These are phyloP conservation scores for Ceramica pisi DNA, from an alignment of 2,888 invertebrate species.

Conservation along the genomic window DNA sequence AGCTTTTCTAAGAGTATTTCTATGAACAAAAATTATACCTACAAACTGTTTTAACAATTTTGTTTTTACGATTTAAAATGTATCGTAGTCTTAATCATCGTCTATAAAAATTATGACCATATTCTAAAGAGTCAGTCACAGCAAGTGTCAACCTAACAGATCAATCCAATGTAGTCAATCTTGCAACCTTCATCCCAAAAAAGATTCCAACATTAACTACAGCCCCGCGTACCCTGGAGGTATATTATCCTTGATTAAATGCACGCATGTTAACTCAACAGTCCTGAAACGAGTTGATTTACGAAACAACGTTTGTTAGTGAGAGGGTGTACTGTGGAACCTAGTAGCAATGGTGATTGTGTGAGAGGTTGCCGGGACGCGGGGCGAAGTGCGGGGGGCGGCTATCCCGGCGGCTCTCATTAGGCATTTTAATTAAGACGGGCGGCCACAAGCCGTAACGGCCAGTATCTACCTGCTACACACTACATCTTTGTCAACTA, in stretches of 20 bases:
- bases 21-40: neutral
- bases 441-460: conserved; percentile 58
- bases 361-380: conserved; percentile 37
- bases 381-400: conserved; percentile 25
- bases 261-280: conserved; percentile 21
- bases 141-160: neutral
- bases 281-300: conserved; percentile 54
- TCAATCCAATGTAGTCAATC: neutral
- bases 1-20: neutral
- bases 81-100: neutral
- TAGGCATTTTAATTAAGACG: conserved; percentile 81
- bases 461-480: conserved; percentile 65
- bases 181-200: neutral
- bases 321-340: conserved; percentile 36
- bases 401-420: conserved; percentile 70
- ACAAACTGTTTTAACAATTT: neutral
- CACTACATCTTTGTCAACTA: conserved; percentile 57
- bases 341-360: conserved; percentile 64
- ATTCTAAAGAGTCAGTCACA: neutral
- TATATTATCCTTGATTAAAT: conserved; percentile 19
- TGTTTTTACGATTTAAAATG: neutral
- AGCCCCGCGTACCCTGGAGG: neutral
- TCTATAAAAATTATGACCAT: neutral
- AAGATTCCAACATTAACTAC: neutral
- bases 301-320: conserved; percentile 56